These are phyloP conservation scores for Eidolon dupreanum DNA, from an alignment of 2,797 vertebrate genomes.

Conservation along the genomic window DNA sequence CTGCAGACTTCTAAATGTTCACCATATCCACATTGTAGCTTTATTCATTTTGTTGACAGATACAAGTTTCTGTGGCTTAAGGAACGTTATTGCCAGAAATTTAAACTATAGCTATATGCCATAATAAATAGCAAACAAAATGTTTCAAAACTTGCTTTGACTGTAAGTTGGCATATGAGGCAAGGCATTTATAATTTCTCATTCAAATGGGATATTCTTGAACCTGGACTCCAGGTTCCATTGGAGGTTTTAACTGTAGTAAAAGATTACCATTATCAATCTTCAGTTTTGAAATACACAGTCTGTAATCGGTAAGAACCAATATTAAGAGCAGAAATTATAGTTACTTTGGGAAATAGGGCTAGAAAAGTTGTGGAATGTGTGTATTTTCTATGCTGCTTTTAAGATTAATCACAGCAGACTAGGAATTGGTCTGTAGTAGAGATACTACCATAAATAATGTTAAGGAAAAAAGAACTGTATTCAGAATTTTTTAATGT, in stretches of 20 bases:
- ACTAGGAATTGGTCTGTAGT: not conserved
- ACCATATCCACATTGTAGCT: not conserved
- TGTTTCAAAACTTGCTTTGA: not conserved
- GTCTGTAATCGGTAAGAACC: not conserved
- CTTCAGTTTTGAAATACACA: not conserved
- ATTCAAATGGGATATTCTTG: not conserved
- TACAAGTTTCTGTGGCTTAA: not conserved
- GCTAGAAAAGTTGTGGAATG: not conserved
- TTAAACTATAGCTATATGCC: not conserved
- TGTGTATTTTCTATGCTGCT: conserved; percentile 5
- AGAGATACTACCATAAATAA: not conserved
- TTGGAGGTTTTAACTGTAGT: not conserved
- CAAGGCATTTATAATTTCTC: not conserved
- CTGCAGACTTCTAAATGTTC: not conserved
- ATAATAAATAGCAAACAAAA: conserved; percentile 3
- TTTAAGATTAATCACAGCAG: not conserved
- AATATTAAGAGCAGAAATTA: not conserved
- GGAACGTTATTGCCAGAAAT: not conserved
- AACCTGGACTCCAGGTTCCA: not conserved
- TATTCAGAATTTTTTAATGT: not conserved
- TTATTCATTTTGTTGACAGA: conserved; percentile 7
- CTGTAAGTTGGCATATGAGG: not conserved
- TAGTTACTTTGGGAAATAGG: conserved; percentile 1
- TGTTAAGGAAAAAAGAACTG: not conserved
- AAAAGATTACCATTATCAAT: not conserved